phyloP scores from a whole-genome alignment of 2,888 invertebrate genomes.

The Allolobophora icterica region DNA sequence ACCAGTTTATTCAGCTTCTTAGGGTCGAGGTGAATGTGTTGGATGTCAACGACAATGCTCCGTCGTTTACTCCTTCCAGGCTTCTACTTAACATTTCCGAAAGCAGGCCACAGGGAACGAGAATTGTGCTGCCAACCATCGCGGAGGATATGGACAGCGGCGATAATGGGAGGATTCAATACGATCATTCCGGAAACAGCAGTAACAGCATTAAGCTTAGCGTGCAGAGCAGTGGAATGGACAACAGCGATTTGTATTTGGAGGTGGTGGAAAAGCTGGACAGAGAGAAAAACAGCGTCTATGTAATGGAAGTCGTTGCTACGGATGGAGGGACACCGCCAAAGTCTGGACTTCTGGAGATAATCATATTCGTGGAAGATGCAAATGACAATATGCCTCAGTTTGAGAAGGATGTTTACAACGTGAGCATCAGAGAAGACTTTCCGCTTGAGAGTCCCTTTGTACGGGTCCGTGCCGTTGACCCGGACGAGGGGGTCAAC shows the following conservation, averaged over 20 bases:
- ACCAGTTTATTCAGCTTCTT: conserved; percentile 32
- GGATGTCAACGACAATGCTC: conserved; percentile 42
- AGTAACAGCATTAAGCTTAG: conserved; percentile 37
- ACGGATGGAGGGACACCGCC: conserved; percentile 57
- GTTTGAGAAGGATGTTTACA: conserved; percentile 77
- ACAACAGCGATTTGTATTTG: conserved; percentile 42
- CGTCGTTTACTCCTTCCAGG: conserved; percentile 11
- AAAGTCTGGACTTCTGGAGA: conserved; percentile 52
- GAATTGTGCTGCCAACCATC: conserved; percentile 40
- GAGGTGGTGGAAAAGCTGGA: conserved; percentile 67
- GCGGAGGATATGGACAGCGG: conserved; percentile 47
- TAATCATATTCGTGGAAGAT: conserved; percentile 56
- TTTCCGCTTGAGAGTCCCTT: conserved; percentile 51
- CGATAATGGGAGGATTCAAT: conserved; percentile 37
- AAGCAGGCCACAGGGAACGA: conserved; percentile 35
- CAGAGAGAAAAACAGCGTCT: conserved; percentile 64
- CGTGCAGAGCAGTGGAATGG: conserved; percentile 40
- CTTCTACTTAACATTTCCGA: conserved; percentile 38
- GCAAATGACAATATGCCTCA: conserved; percentile 60
- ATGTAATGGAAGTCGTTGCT: conserved; percentile 55
- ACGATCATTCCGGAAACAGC: conserved; percentile 33
- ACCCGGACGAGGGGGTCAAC: conserved; percentile 56
- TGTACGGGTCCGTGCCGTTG: conserved; percentile 55
- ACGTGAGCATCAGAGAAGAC: conserved; percentile 78
- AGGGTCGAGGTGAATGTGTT: conserved; percentile 31